phyloP scores from a whole-genome alignment of 2,797 vertebrate species.

The Cirrhinus molitorella region DNA sequence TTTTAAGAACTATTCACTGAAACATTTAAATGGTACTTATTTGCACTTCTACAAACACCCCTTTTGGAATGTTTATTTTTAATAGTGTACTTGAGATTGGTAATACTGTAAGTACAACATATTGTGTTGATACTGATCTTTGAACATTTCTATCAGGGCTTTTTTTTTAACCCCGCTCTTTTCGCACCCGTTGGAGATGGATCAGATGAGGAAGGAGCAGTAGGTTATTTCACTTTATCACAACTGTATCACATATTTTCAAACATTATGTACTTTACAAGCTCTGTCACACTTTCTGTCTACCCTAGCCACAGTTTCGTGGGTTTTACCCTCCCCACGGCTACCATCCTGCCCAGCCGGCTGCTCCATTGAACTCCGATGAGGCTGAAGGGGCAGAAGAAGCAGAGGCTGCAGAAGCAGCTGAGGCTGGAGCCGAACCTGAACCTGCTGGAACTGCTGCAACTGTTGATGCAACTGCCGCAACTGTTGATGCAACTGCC shows the following conservation, averaged over 20 bases:
- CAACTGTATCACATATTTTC: background rate
- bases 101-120: background rate
- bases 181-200: conserved; percentile 56
- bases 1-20: background rate
- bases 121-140: background rate
- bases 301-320: conserved; percentile 52
- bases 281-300: background rate
- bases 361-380: conserved; percentile 74
- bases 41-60: background rate
- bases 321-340: background rate
- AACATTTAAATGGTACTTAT: background rate
- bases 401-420: conserved; percentile 54
- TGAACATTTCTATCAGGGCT: conserved; percentile 28
- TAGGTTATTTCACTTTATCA: conserved; percentile 48
- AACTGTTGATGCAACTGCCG: background rate
- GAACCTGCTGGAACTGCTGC: conserved; percentile 23
- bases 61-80: background rate
- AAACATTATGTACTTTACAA: background rate
- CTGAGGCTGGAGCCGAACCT: background rate
- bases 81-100: background rate
- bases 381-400: conserved; percentile 70
- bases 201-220: conserved; percentile 76
- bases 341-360: conserved; percentile 54
- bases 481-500: background rate
- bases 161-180: conserved; percentile 34